Evolutionary conservation across 2,888 invertebrate species (phyloP).

Genomic region (Agrilus cyanescens): DNA sequence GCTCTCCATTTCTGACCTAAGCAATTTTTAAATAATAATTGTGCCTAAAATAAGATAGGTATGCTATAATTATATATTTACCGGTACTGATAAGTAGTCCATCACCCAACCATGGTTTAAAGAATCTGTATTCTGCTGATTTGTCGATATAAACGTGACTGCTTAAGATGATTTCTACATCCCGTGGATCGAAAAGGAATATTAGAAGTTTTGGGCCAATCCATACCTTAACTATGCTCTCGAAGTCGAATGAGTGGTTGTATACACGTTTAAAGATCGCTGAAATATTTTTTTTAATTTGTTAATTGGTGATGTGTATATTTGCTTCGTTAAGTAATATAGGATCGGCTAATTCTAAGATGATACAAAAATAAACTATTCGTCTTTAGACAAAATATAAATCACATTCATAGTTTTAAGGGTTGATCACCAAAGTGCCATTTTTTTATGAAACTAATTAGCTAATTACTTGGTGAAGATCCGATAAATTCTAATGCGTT

Average conservation of each 20-base stretch:
- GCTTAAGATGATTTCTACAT: slow-evolving; percentile 65
- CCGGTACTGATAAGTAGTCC: slow-evolving; percentile 73
- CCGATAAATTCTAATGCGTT: slow-evolving; percentile 65
- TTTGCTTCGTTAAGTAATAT: neutral
- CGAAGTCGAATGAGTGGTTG: slow-evolving; percentile 41
- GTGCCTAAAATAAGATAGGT: neutral
- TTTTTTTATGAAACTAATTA: neutral
- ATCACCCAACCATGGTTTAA: slow-evolving; percentile 75
- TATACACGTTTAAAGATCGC: slow-evolving; percentile 59
- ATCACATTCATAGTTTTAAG: neutral
- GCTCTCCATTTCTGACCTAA: slow-evolving; percentile 74
- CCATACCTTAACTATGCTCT: slow-evolving; percentile 57
- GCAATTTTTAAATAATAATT: neutral
- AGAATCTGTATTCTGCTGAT: slow-evolving; percentile 65
- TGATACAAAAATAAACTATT: too few relatives aligned
- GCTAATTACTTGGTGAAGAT: slow-evolving; percentile 52
- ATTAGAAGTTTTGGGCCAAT: slow-evolving; percentile 63
- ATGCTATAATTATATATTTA: slow-evolving; percentile 29
- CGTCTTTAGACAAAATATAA: too few relatives aligned
- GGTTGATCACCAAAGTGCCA: neutral
- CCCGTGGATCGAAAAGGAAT: slow-evolving; percentile 64
- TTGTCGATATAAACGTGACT: slow-evolving; percentile 74
- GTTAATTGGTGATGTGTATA: neutral
- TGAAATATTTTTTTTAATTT: slow-evolving; percentile 27
- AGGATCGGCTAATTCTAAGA: too few relatives aligned